Base-by-base conservation (phyloP, 2,113 vertebrate species). In the Anarrhichthys ocellatus region DNA sequence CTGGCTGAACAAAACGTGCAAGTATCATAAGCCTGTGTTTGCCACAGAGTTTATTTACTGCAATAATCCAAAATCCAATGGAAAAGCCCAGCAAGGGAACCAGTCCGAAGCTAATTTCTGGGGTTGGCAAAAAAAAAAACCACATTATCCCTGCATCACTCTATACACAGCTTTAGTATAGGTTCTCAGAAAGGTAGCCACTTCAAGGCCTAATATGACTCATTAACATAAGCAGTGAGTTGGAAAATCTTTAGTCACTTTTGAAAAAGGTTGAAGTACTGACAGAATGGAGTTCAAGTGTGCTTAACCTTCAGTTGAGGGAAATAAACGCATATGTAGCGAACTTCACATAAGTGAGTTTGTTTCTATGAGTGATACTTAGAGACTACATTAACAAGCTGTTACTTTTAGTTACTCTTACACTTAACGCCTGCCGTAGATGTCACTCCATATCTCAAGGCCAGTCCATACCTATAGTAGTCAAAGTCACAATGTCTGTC, bases 201-300 rank as follows among this genome's bases (percentile, higher is more conserved):
- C 72, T 84, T 81, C 46, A 86, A 32, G 24, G 10, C 27, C 27
- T 64, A 29, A 69, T 69, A 61, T 48, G 46, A 67, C 50, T 81
- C 80, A 83, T 83, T 75, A 68, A 63, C 81, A 81, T 82, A 36
- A 74, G 27, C 38, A 54, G 36, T 70, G 67, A 54, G 56, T 38
- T 84, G 63, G 38, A 80, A 83, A 73, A 73, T 63, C 27, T 80
- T 64, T 27, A 56, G 63, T 80, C 64, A 46, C 67, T 73, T 66
- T n/a, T 22, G 22, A 3, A 73, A 80, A 80, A 22, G 22, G 44
- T 29, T 56, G 36, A 66, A 80, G 68, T 6, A 6, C 48, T 8
- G 1, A 73, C 62, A 71, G 38, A 70, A 42, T 22, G 15, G 24
- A n/a, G 61, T 10, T 76, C 48, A 69, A 84, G 62, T 34, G 62